Base-by-base conservation (phyloP, 2,113 vertebrate species). In the Morone saxatilis region DNA sequence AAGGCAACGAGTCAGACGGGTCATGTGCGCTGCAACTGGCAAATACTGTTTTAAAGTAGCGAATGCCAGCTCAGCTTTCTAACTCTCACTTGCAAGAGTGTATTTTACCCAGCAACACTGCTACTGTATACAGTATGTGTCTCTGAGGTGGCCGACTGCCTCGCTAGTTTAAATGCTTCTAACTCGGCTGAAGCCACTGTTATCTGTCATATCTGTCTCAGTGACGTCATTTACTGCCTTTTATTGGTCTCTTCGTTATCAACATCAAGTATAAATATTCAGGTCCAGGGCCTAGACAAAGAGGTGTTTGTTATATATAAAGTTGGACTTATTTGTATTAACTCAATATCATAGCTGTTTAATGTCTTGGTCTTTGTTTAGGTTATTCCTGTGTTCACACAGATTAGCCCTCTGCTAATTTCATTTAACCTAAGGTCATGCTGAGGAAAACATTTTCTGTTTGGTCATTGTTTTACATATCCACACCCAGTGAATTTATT, bases 161-260 rank as follows among this genome's bases (percentile, higher is more conserved):
- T 45, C 20, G 43, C 16, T n/a, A 36, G 47, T 59, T 71, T 31
- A 20, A 2, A 61, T 17, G 20, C 38, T 22, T 31, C 8, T 62
- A 72, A 50, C 56, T 59, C 0, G 0, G 59, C 5, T 17, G 82
- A 43, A 63, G 57, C 57, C 8, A 7, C 54, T 56, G 66, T 77
- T 69, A 77, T 59, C 40, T 5, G 25, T 53, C 19, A n/a, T 65
- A 70, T 11, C 20, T 57, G 22, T 7, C 14, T 41, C 61, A 43
- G 45, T 53, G n/a, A 4, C 5, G 11, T 40, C 47, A 53, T 47
- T 74, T 66, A 74, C 36, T 25, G 69, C 31, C 65, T 63, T 76
- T 73, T 70, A 76, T 20, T 70, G 70, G 41, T 13, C 31, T 69
- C 47, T 38, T 61, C 22, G 17, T 67, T 41, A 54, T 71, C 50